These are phyloP conservation scores for Acropternis orthonyx DNA, from an alignment of 2,797 vertebrate genomes.

Conservation along the genomic window DNA sequence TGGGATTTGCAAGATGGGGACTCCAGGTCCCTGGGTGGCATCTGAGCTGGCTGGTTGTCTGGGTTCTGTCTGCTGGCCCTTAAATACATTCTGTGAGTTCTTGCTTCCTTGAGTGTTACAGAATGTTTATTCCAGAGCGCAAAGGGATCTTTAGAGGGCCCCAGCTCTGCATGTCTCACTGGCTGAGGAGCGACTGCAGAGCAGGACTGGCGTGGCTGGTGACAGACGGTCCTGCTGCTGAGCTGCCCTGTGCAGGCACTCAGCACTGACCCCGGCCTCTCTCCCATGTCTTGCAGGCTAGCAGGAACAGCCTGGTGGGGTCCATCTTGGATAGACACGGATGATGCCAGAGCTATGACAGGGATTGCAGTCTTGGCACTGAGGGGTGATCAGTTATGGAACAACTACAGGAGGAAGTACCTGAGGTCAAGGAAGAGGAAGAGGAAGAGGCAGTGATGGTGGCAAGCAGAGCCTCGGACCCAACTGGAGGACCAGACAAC, in stretches of 20 bases:
- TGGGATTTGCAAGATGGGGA: not conserved
- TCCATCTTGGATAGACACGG: slow-evolving; percentile 71
- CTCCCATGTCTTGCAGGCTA: slow-evolving; percentile 57
- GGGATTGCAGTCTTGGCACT: slow-evolving; percentile 76
- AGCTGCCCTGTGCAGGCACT: not conserved
- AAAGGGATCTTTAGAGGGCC: not conserved
- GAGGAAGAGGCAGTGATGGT: slow-evolving; percentile 77
- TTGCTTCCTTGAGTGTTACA: not conserved
- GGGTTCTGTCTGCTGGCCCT: not conserved
- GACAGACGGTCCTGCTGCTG: not conserved
- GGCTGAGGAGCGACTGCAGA: not conserved
- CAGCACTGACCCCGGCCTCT: not conserved
- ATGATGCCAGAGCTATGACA: slow-evolving; percentile 83
- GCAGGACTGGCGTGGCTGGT: not conserved
- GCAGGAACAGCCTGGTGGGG: slow-evolving; percentile 65
- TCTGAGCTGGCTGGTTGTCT: not conserved
- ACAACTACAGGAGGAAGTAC: slow-evolving; percentile 81
- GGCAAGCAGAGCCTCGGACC: slow-evolving; percentile 69
- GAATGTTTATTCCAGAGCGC: not conserved
- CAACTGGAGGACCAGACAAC: slow-evolving; percentile 76
- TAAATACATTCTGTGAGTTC: not conserved
- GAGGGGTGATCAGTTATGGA: slow-evolving; percentile 81
- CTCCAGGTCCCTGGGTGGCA: not conserved
- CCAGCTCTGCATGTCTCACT: not conserved
- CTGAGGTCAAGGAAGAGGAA: slow-evolving; percentile 79